Evolutionary conservation across 2,113 vertebrate genomes (phyloP), one percentile per base, ranked within the genome.

Genomic region (Prochilodus magdalenae): DNA sequence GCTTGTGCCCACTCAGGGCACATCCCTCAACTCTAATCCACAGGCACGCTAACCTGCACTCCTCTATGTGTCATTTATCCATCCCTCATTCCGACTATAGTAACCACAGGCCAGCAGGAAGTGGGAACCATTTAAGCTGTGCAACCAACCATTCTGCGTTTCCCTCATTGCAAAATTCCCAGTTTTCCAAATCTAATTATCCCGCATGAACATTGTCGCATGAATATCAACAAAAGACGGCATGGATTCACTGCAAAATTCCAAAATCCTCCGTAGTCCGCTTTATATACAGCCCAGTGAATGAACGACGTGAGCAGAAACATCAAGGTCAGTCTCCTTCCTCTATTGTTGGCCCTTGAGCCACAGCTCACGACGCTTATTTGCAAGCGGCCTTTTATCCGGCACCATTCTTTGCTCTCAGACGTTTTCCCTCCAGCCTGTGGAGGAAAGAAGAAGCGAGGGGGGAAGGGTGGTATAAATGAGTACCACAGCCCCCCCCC

Each of bases 321-420:
- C 16, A 63, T 36, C 10, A 66, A 71, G 60, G 27, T 16, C 59
- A 30, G n/a, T 27, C 26, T 47, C 26, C 57, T 77, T 80, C 81
- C 73, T 81, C 73, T 82, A 89, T 89, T 88, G 87, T 90, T 83
- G 89, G 77, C 74, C 83, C 81, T 6, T 75, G 83, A 87, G 73
- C 79, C 14, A 77, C 84, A 83, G 86, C 86, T 86, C 86, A 89
- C 87, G 89, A 91, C 85, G 89, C 87, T 88, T 84, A 90, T 90
- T 90, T 89, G 86, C 88, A 89, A 88, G 80, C 73, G 67, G 18
- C 62, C 86, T 86, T 91, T 91, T 80, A 90, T 33, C 75, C 87
- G 82, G 66, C 84, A 66, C 83, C n/a, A 26, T 84, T 83, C 40
- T 75, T 84, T 47, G 57, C 77, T 81, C 70, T 53, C 81, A 84